phyloP scores from a whole-genome alignment of 2,113 vertebrate genomes.

The Aphyosemion australe region DNA sequence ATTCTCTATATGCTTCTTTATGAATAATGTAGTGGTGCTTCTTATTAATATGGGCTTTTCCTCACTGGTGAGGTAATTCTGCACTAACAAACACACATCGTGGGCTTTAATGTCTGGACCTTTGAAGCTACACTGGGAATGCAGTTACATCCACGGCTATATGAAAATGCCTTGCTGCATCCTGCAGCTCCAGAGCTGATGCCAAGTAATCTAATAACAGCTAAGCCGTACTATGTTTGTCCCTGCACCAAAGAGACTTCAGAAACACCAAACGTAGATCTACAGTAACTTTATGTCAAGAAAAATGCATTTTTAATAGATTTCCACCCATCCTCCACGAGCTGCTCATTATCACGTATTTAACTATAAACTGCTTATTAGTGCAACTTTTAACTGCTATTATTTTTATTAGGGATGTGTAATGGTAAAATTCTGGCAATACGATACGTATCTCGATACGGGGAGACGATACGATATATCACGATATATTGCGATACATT shows the following conservation, averaged over 20 bases:
- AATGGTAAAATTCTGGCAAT: too few species aligned
- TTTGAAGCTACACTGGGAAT: constrained; percentile 15
- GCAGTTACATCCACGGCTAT: constrained; percentile 2
- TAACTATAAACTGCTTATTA: neutral
- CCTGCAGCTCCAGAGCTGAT: constrained; percentile 12
- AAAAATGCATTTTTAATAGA: neutral
- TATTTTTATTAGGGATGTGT: neutral
- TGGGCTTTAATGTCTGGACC: constrained; percentile 19
- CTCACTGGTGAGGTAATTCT: constrained; percentile 54
- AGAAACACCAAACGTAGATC: constrained; percentile 7
- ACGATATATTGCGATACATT: too few species aligned
- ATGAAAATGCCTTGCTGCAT: constrained; percentile 5
- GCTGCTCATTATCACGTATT: neutral
- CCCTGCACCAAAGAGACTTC: constrained; percentile 4
- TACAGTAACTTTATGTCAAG: neutral
- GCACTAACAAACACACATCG: constrained; percentile 46
- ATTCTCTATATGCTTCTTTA: constrained; percentile 60
- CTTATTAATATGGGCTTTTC: constrained; percentile 56
- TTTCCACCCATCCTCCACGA: neutral
- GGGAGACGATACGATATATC: too few species aligned
- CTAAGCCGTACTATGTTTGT: constrained; percentile 22
- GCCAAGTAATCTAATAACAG: constrained; percentile 33
- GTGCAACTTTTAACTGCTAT: neutral
- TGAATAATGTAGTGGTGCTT: constrained; percentile 64
- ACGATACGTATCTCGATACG: too few species aligned